These are phyloP conservation scores for Rhadinocentrus ornatus DNA, from an alignment of 2,797 vertebrate genomes.

Conservation along the genomic window DNA sequence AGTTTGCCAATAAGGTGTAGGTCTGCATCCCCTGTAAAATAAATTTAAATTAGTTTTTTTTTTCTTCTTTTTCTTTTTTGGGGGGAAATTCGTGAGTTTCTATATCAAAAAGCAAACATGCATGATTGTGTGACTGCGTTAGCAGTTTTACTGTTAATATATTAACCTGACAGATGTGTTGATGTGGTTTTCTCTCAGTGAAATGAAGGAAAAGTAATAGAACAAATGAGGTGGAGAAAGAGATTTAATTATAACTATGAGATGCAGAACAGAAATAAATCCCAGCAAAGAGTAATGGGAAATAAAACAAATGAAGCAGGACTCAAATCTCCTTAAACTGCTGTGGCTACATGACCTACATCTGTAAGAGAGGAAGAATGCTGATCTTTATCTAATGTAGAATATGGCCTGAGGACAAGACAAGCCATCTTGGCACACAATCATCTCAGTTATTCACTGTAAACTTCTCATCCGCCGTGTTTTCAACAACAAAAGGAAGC, in stretches of 20 bases:
- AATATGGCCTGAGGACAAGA: slow-evolving; percentile 67
- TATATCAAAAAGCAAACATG: slow-evolving; percentile 23
- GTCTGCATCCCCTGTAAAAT: background rate
- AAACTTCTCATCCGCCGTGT: slow-evolving; percentile 57
- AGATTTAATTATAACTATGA: slow-evolving; percentile 46
- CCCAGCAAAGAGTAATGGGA: slow-evolving; percentile 52
- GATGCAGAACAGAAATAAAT: slow-evolving; percentile 35
- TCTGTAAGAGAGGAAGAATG: slow-evolving; percentile 66
- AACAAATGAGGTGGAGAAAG: slow-evolving; percentile 31
- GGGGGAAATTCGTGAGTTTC: background rate
- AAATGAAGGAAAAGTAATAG: slow-evolving; percentile 17
- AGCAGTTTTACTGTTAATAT: slow-evolving; percentile 5
- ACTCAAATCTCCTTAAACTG: slow-evolving; percentile 44
- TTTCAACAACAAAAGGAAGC: slow-evolving; percentile 39
- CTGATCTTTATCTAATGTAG: slow-evolving; percentile 74
- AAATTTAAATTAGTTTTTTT: background rate
- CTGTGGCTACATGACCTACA: slow-evolving; percentile 74
- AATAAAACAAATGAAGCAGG: slow-evolving; percentile 68
- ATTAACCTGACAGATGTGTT: slow-evolving; percentile 13
- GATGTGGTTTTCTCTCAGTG: slow-evolving; percentile 47
- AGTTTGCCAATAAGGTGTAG: background rate
- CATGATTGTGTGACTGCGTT: slow-evolving; percentile 3
- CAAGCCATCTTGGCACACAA: slow-evolving; percentile 61
- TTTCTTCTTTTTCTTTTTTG: background rate
- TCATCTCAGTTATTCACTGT: slow-evolving; percentile 49